Evolutionary conservation across 2,113 vertebrate genomes (phyloP), one percentile per base, ranked within the genome.

Genomic region (Lampris incognitus): DNA sequence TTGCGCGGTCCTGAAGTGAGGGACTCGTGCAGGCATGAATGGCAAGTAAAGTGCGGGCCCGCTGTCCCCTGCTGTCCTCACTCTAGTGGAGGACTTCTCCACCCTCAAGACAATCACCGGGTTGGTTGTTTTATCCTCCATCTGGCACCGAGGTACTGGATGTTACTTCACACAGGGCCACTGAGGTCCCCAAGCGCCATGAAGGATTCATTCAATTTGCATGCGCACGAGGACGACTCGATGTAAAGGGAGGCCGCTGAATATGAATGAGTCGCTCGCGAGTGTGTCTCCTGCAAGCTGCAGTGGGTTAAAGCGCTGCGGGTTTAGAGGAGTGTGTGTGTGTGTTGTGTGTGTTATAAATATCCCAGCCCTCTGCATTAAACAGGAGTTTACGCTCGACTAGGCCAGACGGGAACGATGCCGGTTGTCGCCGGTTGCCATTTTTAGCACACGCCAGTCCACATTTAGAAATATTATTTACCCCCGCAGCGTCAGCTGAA

Each of bases 351-450:
- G 51, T 75, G 73, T 78, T 84, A 75, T 74, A 78, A 88, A 85
- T 78, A 69, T 49, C 70, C n/a, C 11, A 57, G 77, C 76, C 84
- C 75, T 82, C 57, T 92, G 85, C 89, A 92, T 92, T 87, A 92
- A 92, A 81, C 78, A 93, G 88, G 89, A 91, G 68, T 56, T 86
- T 79, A 66, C n/a, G 84, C 87, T 88, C 5, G 80, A 89, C 84
- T 85, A 72, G 69, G 78, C 73, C 66, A 78, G 56, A 51, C 72
- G 48, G 84, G 85, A 86, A 87, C 78, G 83, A 88, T 88, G 81
- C 70, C 59, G 52, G 44, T 64, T 48, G 72, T 41, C 70, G 70
- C 80, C 24, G 5, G 74, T 54, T 78, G 69, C 87, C 71, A 48
- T 89, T 84, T 91, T 91, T 89, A 87, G 81, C 77, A 67, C 62